These are phyloP conservation scores for Axea sp. DNA, from an alignment of 2,888 invertebrate species.

Conservation along the genomic window DNA sequence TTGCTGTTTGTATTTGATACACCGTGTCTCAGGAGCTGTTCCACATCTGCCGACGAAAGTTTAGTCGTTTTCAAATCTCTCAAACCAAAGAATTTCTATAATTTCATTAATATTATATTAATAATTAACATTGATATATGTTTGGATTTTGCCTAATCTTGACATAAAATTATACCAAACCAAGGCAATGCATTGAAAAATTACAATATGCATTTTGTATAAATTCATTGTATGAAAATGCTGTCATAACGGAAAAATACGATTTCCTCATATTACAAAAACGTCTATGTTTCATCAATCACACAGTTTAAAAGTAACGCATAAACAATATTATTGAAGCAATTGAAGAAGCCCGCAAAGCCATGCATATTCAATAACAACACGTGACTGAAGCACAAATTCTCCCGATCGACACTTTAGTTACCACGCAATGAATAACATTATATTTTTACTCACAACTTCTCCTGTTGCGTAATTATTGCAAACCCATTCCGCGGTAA, in stretches of 20 bases:
- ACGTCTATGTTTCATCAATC: too few species aligned
- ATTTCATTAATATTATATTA: slow-evolving; percentile 4
- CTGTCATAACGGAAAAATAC: too few species aligned
- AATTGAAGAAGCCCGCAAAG: background rate
- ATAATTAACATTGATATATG: too few species aligned
- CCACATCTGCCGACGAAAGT: slow-evolving; percentile 5
- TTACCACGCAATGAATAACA: slow-evolving; percentile 5
- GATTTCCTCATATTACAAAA: too few species aligned
- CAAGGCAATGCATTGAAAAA: too few species aligned
- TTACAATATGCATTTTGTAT: too few species aligned
- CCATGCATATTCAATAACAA: background rate
- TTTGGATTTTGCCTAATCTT: too few species aligned
- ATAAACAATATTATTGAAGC: too few species aligned
- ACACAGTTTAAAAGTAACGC: too few species aligned
- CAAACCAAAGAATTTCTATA: slow-evolving; percentile 28
- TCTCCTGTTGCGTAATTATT: slow-evolving; percentile 57
- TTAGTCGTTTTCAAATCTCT: slow-evolving; percentile 3
- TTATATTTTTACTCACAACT: slow-evolving; percentile 45
- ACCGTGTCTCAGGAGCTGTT: slow-evolving; percentile 6
- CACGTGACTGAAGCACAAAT: slow-evolving; percentile 2
- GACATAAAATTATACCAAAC: too few species aligned
- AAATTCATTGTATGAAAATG: too few species aligned
- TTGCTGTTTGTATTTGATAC: slow-evolving; percentile 3
- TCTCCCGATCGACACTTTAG: slow-evolving; percentile 8
- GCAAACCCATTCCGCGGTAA: slow-evolving; percentile 60